Evolutionary conservation across 2,113 vertebrate genomes (phyloP).

Genomic region (Tricholaema leucomelas): DNA sequence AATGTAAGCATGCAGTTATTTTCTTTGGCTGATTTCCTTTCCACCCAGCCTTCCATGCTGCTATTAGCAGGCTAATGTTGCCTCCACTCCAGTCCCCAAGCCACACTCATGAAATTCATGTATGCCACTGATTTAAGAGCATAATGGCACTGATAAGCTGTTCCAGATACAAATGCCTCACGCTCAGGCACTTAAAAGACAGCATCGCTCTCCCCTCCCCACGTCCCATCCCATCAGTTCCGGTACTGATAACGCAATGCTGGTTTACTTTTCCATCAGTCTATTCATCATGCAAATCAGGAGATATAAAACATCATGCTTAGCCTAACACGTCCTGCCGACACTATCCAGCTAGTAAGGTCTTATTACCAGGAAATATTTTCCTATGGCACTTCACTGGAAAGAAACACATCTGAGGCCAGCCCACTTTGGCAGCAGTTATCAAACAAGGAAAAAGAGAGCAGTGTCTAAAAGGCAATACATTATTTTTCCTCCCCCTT

Average conservation of each 20-base stretch:
- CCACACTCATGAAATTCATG: not conserved
- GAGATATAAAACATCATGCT: not conserved
- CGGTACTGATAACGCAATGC: not conserved
- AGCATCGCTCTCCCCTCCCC: not conserved
- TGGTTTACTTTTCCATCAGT: not conserved
- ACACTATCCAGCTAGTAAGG: not conserved
- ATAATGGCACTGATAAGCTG: not conserved
- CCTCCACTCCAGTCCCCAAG: not conserved
- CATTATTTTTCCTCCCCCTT: not conserved
- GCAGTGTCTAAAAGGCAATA: slow-evolving; percentile 3
- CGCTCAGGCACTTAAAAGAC: not conserved
- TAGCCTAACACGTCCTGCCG: not conserved
- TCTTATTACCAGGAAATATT: slow-evolving; percentile 39
- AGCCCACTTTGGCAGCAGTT: slow-evolving; percentile 18
- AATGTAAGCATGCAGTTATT: not conserved
- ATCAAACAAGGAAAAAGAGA: not conserved
- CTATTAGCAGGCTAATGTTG: not conserved
- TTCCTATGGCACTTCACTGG: slow-evolving; percentile 29
- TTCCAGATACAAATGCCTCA: not conserved
- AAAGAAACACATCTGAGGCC: slow-evolving; percentile 29
- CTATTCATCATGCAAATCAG: not conserved
- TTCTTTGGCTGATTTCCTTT: not conserved
- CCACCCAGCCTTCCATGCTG: not conserved
- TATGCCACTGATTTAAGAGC: not conserved
- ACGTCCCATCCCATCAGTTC: not conserved